Percentiles rank a stretch among this genome's conserved stretches.
Conservation (phyloP, 2,888 invertebrate species). For the Acrocyrtus sp. region DNA sequence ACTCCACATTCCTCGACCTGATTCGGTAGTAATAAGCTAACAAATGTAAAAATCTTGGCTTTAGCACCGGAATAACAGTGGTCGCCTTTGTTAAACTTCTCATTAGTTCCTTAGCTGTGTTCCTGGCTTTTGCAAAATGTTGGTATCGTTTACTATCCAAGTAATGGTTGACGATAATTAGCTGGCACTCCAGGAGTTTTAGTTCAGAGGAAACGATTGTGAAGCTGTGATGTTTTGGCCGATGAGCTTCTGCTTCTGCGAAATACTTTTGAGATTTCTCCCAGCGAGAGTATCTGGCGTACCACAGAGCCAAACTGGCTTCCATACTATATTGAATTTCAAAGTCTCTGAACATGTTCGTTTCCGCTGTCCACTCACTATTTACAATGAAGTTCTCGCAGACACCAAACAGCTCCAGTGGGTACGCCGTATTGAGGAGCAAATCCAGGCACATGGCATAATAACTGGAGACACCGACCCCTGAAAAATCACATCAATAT, state of each 20-base stretch:
- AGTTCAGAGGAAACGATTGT: constrained; percentile 49
- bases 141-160: constrained; percentile 59
- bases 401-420: constrained; percentile 56
- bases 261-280: constrained; percentile 52
- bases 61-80: constrained; percentile 36
- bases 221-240: constrained; percentile 45
- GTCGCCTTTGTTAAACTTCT: constrained; percentile 39
- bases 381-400: constrained; percentile 56
- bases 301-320: constrained; percentile 57
- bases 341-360: constrained; percentile 41
- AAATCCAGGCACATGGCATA: constrained; percentile 71
- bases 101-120: constrained; percentile 49
- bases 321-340: constrained; percentile 58
- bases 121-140: constrained; percentile 55
- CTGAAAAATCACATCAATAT: constrained; percentile 27
- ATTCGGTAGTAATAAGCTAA: constrained; percentile 58
- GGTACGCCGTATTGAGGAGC: constrained; percentile 70
- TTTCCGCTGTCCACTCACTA: constrained; percentile 53
- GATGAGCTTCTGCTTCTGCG: constrained; percentile 47
- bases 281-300: constrained; percentile 55
- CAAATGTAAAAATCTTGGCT: constrained; percentile 57
- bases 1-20: constrained; percentile 45
- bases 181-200: constrained; percentile 56
- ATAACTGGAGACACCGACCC: constrained; percentile 72
- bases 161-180: constrained; percentile 60